Evolutionary conservation across 2,888 invertebrate species (phyloP).

Genomic region (Linnaemya vulpina): DNA sequence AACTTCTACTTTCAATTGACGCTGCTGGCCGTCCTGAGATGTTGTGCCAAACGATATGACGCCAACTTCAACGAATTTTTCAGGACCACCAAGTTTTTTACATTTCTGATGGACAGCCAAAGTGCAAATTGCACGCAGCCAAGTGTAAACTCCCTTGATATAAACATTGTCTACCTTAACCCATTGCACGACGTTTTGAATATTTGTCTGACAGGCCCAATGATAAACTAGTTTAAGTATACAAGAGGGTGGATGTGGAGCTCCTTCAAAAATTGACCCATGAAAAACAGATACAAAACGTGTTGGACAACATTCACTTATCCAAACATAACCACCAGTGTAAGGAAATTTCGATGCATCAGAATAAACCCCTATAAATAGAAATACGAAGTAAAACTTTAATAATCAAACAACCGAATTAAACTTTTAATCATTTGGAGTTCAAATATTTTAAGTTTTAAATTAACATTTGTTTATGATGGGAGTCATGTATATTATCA

Average conservation of each 20-base stretch:
- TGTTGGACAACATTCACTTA: slow-evolving; percentile 93
- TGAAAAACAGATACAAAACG: slow-evolving; percentile 93
- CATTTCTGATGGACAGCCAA: slow-evolving; percentile 91
- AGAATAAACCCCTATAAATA: slow-evolving; percentile 89
- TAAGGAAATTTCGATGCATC: slow-evolving; percentile 93
- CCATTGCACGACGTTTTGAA: slow-evolving; percentile 95
- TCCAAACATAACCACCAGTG: slow-evolving; percentile 96
- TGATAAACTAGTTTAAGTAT: slow-evolving; percentile 93
- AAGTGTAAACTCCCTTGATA: slow-evolving; percentile 87
- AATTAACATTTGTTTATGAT: no score
- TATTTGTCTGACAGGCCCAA: slow-evolving; percentile 95
- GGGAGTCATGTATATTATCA: no score
- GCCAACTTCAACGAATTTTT: slow-evolving; percentile 89
- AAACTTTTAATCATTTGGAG: no score
- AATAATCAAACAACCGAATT: no score
- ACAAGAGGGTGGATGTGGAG: slow-evolving; percentile 92
- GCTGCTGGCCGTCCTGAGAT: slow-evolving; percentile 89
- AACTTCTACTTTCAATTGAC: slow-evolving; percentile 94
- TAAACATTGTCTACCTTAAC: slow-evolving; percentile 90
- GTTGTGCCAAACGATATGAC: slow-evolving; percentile 95
- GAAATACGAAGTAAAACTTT: no score
- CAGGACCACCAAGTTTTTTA: slow-evolving; percentile 88
- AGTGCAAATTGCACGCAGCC: slow-evolving; percentile 90
- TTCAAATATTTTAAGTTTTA: no score
- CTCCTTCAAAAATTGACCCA: slow-evolving; percentile 93